A percentile compares a stretch with the other conserved stretches of the same genome.
phyloP scores from a whole-genome alignment of 1,140 invertebrate species.

The Zaprionus kolodkinae region DNA sequence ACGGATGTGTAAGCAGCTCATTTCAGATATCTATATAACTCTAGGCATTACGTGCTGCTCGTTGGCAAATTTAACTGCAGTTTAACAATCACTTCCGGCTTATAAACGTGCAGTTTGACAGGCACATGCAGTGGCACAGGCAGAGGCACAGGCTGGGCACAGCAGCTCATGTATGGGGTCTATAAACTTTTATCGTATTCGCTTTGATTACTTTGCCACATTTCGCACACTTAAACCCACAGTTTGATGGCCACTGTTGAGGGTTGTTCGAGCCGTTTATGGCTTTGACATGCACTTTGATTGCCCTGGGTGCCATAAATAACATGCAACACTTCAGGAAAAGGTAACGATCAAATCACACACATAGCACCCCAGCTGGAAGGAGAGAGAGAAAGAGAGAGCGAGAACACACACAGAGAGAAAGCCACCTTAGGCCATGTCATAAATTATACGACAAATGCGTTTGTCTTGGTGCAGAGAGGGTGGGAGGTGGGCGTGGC shows the following conservation, averaged over 20 bases:
- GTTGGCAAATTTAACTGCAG: conserved; percentile 25
- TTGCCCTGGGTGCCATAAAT: conserved; percentile 60
- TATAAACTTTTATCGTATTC: conserved; percentile 64
- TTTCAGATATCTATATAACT: background rate
- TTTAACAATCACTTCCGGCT: conserved; percentile 43
- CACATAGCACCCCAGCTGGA: conserved; percentile 56
- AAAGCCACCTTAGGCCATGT: conserved; percentile 40
- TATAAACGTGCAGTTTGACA: conserved; percentile 37
- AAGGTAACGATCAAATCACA: conserved; percentile 67
- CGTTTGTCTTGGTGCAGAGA: conserved; percentile 64
- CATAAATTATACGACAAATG: conserved; percentile 82
- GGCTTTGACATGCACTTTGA: conserved; percentile 73
- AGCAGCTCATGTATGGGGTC: conserved; percentile 16
- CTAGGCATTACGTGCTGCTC: background rate
- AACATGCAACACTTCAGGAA: conserved; percentile 74
- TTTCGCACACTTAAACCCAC: conserved; percentile 58
- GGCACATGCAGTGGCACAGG: background rate
- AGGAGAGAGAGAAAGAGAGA: conserved; percentile 6
- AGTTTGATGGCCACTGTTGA: conserved; percentile 65
- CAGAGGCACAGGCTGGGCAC: too few relatives aligned
- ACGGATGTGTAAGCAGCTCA: background rate
- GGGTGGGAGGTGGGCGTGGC: conserved; percentile 17
- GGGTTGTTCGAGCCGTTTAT: conserved; percentile 31
- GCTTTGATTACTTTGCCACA: conserved; percentile 52
- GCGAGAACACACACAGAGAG: conserved; percentile 41